Evolutionary conservation across 2,888 invertebrate species (phyloP).

Genomic region (Hydraecia micacea): DNA sequence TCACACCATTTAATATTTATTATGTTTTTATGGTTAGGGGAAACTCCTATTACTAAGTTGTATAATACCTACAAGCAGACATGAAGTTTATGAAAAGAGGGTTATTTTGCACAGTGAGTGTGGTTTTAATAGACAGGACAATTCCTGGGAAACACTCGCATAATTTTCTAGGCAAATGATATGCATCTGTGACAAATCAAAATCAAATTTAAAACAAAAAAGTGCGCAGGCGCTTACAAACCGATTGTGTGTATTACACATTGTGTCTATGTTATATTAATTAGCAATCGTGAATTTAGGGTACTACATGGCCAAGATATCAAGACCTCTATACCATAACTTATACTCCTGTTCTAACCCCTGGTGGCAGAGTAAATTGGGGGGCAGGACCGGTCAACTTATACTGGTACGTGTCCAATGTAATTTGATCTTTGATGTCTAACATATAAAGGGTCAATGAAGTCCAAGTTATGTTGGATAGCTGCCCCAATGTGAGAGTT

Average conservation of each 20-base stretch:
- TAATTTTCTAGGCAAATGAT: background rate
- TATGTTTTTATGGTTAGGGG: background rate
- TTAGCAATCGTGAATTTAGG: constrained; percentile 50
- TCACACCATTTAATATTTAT: background rate
- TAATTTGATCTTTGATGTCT: constrained; percentile 11
- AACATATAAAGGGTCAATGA: background rate
- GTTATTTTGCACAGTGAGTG: background rate
- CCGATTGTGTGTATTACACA: constrained; percentile 71
- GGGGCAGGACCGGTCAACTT: background rate
- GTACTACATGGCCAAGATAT: constrained; percentile 18
- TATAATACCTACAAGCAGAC: background rate
- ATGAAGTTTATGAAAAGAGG: background rate
- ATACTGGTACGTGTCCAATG: background rate
- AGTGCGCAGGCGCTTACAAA: constrained; percentile 74
- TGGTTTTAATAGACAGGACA: background rate
- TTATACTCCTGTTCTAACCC: background rate
- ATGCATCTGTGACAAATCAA: background rate
- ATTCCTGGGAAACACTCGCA: background rate
- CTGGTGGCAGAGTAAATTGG: background rate
- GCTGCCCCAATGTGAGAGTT: constrained; percentile 46
- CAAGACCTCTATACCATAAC: constrained; percentile 7
- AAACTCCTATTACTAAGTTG: background rate
- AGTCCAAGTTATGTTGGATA: constrained; percentile 22
- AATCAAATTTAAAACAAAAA: constrained; percentile 52
- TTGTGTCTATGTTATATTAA: constrained; percentile 66